Evolutionary conservation across 2,888 invertebrate genomes (phyloP), one percentile per base, ranked within the genome.

Genomic region (Hemistola chrysoprasaria): DNA sequence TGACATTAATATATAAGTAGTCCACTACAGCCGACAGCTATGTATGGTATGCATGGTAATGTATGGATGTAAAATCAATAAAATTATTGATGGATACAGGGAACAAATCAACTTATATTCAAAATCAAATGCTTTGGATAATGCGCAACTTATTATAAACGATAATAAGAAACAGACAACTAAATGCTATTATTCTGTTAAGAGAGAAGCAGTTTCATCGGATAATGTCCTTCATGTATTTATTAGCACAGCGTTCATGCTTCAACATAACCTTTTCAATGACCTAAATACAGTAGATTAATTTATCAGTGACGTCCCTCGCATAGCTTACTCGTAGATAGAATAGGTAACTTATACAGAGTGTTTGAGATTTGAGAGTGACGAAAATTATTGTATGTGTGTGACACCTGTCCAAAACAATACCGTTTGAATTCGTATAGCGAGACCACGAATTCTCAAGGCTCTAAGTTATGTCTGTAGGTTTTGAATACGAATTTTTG

Each of bases 271-370:
- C 67, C 67, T 68, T 57, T 53, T 62, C 61, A 59, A 68, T 68
- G 69, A 63, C 69, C 73, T 66, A 71, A 67, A 72, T 67, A 64
- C 62, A 66, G n/a, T n/a, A n/a, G 71, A 76, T 73, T 71, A 75
- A 76, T 75, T 71, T 71, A 71, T 66, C 66, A 55, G 56, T 52
- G 52, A 47, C 61, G 62, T 59, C 59, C 65, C 67, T 59, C 53
- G 59, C 37, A 58, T 70, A 66, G 69, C 61, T 73, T 63, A 70
- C n/a, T n/a, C n/a, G n/a, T n/a, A n/a, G n/a, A n/a, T 16, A 3
- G 4, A 16, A 16, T 16, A 16, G 4, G 16, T 16, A 3, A 16
- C 16, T 4, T 16, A 16, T 16, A 3, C 16, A 3, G 16, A 3
- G 4, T 3, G 4, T 16, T 16, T 16, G 2, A 16, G 2, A 16